phyloP scores from a whole-genome alignment of 2,113 vertebrate genomes.

The Phainopepla nitens region DNA sequence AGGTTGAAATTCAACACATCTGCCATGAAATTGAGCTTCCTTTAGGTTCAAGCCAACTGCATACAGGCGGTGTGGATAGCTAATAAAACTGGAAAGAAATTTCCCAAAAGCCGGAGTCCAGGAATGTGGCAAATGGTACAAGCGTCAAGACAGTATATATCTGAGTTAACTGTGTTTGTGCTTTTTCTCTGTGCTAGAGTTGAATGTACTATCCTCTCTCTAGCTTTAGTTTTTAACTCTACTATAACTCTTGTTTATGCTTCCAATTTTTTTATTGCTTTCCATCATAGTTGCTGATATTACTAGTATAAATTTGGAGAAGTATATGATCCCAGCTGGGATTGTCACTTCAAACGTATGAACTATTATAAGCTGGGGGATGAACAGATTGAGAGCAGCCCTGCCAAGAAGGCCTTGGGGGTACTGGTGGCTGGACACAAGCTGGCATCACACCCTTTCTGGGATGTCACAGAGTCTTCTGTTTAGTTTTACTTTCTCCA shows the following conservation, averaged over 20 bases:
- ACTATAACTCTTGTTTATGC: background rate
- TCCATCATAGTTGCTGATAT: background rate
- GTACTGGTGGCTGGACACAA: background rate
- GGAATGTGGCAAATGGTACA: background rate
- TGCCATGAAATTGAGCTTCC: background rate
- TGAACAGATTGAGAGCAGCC: background rate
- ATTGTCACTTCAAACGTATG: background rate
- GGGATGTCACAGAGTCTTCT: background rate
- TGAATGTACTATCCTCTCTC: background rate
- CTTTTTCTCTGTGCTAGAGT: background rate
- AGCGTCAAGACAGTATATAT: accelerated
- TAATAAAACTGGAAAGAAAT: background rate
- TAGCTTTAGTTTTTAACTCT: background rate
- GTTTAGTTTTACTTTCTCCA: background rate
- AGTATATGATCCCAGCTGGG: background rate
- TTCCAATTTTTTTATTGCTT: background rate
- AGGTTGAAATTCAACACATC: background rate
- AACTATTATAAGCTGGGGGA: background rate
- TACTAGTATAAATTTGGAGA: background rate
- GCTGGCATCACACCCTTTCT: background rate
- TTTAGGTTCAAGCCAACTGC: background rate
- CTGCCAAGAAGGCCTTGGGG: background rate
- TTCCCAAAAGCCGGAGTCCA: background rate
- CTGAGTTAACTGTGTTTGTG: background rate
- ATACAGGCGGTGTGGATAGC: background rate